Percentiles rank a stretch among this genome's conserved stretches.
Evolutionary conservation across 64 coral and sea anemone species (phyloP).

Genomic region (Hydrozoanthus tunicans): DNA sequence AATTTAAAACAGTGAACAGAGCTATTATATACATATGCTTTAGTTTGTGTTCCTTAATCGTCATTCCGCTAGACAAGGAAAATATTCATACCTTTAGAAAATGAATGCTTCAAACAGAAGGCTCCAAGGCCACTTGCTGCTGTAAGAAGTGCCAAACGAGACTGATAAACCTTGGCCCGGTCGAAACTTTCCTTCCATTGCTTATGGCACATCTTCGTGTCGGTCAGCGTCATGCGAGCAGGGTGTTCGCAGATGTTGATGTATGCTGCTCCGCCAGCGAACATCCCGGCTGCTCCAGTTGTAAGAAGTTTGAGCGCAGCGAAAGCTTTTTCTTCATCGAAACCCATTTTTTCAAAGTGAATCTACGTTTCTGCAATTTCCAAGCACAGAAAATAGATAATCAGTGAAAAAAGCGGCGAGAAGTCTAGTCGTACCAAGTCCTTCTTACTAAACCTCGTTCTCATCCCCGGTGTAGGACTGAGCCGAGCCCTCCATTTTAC

Average conservation of each 20-base stretch:
- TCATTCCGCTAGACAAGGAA: too few species aligned
- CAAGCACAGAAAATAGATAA: too few species aligned
- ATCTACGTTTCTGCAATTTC: too few species aligned
- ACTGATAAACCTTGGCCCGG: slow-evolving; percentile 71
- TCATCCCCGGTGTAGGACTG: background rate
- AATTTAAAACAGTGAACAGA: too few species aligned
- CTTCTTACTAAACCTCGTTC: background rate
- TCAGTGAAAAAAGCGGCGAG: too few species aligned
- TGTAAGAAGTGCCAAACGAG: slow-evolving; percentile 57
- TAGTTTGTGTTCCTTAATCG: too few species aligned
- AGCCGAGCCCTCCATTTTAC: background rate
- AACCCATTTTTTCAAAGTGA: slow-evolving; percentile 51
- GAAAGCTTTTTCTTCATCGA: slow-evolving; percentile 74
- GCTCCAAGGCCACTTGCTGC: slow-evolving; percentile 61
- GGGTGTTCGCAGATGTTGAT: slow-evolving; percentile 80
- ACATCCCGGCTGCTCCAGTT: slow-evolving; percentile 67
- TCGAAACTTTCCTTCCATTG: slow-evolving; percentile 92
- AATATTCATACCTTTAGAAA: background rate
- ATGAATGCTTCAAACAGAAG: slow-evolving; percentile 71
- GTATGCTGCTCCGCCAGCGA: slow-evolving; percentile 65
- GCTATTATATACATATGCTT: too few species aligned
- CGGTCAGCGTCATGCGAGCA: slow-evolving; percentile 66
- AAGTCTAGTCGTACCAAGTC: background rate
- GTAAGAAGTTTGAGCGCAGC: slow-evolving; percentile 61
- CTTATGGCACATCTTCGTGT: slow-evolving; percentile 76